phyloP scores from a whole-genome alignment of 2,113 vertebrate genomes.

The Dromas ardeola region DNA sequence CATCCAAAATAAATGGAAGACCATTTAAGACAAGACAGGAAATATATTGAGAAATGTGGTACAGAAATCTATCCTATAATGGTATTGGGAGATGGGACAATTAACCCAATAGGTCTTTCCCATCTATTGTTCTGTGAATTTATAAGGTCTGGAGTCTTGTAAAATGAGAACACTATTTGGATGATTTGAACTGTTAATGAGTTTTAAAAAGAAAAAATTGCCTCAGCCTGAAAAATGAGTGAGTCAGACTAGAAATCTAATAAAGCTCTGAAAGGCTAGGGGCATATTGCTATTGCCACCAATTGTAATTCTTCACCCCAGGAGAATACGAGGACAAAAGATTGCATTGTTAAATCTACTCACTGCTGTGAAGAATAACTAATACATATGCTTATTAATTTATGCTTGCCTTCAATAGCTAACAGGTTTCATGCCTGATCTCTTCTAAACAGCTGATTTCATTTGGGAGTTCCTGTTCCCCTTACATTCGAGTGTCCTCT shows the following conservation, averaged over 20 bases:
- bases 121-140: not conserved
- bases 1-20: not conserved
- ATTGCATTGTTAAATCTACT: not conserved
- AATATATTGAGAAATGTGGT: not conserved
- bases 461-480: not conserved
- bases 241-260: slow-evolving; percentile 12
- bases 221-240: not conserved
- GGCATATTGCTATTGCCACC: not conserved
- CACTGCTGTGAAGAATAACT: not conserved
- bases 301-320: not conserved
- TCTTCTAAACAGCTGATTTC: not conserved
- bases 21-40: not conserved
- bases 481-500: not conserved
- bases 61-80: not conserved
- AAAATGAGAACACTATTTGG: not conserved
- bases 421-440: not conserved
- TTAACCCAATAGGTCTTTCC: not conserved
- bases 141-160: not conserved
- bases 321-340: not conserved
- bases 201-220: not conserved
- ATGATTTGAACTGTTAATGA: not conserved
- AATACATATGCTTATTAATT: not conserved
- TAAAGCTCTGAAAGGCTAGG: not conserved
- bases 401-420: not conserved
- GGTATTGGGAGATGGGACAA: not conserved